A percentile compares a stretch with the other conserved stretches of the same genome.
phyloP scores from a whole-genome alignment of 2,888 invertebrate genomes.

The Drosophila yooni region DNA sequence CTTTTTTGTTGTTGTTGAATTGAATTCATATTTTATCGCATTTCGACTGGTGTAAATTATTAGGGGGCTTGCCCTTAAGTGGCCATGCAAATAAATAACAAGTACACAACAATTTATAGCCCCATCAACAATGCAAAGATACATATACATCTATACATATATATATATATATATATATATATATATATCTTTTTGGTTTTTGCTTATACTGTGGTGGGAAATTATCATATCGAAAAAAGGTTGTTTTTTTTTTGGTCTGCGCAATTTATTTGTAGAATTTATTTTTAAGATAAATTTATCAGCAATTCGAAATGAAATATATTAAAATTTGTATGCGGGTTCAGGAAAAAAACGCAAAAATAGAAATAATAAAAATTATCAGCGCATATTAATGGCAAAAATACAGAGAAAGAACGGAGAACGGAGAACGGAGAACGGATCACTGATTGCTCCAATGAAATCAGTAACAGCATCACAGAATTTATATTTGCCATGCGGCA shows the following conservation, averaged over 20 bases:
- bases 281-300: slow-evolving; percentile 44
- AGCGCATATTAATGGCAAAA: slow-evolving; percentile 25
- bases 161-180: too few species aligned
- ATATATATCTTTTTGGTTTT: not conserved
- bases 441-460: slow-evolving; percentile 37
- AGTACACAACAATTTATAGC: slow-evolving; percentile 56
- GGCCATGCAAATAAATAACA: slow-evolving; percentile 75
- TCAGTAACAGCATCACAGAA: slow-evolving; percentile 39
- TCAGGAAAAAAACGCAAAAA: slow-evolving; percentile 4
- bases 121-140: slow-evolving; percentile 15
- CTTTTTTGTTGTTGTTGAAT: slow-evolving; percentile 25
- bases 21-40: slow-evolving; percentile 58
- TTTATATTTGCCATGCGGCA: slow-evolving; percentile 39
- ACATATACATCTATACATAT: not conserved
- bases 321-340: slow-evolving; percentile 31
- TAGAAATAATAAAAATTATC: slow-evolving; percentile 39
- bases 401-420: not conserved
- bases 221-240: slow-evolving; percentile 2
- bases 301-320: slow-evolving; percentile 21
- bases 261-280: slow-evolving; percentile 5
- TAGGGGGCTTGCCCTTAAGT: slow-evolving; percentile 50
- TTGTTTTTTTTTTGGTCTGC: not conserved
- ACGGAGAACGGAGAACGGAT: slow-evolving; percentile 13
- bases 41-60: slow-evolving; percentile 43
- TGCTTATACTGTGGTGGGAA: slow-evolving; percentile 19